Evolutionary conservation across 2,113 vertebrate genomes (phyloP).

Genomic region (Andinoacara biseriatus): DNA sequence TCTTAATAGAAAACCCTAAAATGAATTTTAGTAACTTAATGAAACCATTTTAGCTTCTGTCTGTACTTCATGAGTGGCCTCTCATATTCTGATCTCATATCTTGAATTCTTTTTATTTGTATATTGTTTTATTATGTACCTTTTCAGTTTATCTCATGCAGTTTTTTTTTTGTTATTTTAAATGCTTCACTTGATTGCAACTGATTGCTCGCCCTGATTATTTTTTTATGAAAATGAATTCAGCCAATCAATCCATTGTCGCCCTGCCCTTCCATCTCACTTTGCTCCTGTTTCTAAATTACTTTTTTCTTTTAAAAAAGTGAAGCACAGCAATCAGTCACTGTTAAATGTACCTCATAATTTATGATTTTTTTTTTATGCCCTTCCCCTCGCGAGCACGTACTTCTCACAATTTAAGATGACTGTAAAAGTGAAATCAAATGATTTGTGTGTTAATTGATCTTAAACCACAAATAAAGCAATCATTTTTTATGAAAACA

Average conservation of each 20-base stretch:
- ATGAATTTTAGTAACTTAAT: not conserved
- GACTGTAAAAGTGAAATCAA: not conserved
- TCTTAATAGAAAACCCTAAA: not conserved
- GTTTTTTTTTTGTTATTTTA: not conserved
- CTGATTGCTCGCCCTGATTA: not conserved
- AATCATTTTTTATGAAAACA: slow-evolving; percentile 10
- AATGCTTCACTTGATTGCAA: not conserved
- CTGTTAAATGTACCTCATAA: not conserved
- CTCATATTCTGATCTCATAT: not conserved
- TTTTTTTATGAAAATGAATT: not conserved
- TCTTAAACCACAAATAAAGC: slow-evolving; percentile 54
- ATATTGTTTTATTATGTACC: not conserved
- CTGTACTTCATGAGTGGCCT: not conserved
- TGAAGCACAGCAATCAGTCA: not conserved
- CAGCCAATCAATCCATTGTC: not conserved
- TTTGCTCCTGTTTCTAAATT: not conserved
- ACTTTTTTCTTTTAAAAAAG: no score
- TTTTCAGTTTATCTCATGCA: not conserved
- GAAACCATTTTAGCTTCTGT: not conserved
- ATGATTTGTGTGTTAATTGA: not conserved
- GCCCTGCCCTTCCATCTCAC: no score
- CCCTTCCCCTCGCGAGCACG: not conserved
- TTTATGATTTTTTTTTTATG: not conserved
- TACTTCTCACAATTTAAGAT: not conserved
- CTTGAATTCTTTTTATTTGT: not conserved